These are phyloP conservation scores for human DNA, from an alignment of 2,113 vertebrate genomes.

Conservation along the genomic window DNA sequence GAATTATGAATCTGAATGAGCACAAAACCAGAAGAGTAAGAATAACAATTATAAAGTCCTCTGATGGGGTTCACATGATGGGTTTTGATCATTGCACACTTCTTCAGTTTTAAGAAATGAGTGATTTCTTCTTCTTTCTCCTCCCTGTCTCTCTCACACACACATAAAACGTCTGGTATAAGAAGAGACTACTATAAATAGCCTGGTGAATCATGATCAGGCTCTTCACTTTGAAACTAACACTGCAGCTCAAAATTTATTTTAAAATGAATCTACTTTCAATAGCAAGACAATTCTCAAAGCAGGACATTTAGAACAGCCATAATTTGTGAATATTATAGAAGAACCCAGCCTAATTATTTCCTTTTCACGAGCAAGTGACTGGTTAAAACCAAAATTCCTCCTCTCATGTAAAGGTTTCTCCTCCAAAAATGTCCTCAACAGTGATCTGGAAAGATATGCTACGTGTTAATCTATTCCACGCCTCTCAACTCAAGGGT, in stretches of 20 bases:
- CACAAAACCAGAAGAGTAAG: not conserved
- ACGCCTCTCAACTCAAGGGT: not conserved
- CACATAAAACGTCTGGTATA: not conserved
- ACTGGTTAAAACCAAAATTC: conserved; percentile 1
- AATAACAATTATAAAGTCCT: not conserved
- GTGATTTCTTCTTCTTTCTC: not conserved
- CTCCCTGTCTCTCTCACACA: not conserved
- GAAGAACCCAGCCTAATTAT: not conserved
- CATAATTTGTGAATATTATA: not conserved
- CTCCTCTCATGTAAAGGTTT: not conserved
- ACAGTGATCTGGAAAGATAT: not conserved
- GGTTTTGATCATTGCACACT: not conserved
- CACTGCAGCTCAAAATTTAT: conserved; percentile 37
- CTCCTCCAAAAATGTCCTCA: not conserved
- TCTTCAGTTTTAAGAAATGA: not conserved
- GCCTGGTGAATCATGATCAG: conserved; percentile 36
- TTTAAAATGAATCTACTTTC: conserved; percentile 46
- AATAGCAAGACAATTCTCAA: conserved; percentile 32
- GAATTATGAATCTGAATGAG: not conserved
- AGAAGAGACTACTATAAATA: conserved; percentile 41
- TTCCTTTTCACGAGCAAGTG: not conserved
- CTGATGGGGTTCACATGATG: not conserved
- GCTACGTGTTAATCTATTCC: not conserved
- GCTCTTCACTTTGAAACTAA: conserved; percentile 55
- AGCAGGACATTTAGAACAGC: not conserved